Conservation (phyloP, 2,797 vertebrate genomes). For the Sebastes iracundus region DNA sequence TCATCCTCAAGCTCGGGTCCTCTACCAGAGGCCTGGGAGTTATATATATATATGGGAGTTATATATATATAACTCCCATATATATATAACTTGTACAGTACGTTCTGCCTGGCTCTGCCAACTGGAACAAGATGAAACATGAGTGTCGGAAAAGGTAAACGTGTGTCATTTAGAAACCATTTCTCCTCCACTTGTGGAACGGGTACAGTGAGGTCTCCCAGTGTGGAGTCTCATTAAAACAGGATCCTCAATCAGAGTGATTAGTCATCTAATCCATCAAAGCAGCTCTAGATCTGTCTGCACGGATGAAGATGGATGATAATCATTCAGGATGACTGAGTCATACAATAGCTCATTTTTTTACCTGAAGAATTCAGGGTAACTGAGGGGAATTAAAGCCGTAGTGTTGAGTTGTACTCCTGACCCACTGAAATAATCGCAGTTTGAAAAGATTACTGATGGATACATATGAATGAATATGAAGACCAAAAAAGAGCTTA, state of each 20-base stretch:
- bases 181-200: neutral
- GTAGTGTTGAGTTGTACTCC: neutral
- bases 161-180: neutral
- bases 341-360: neutral
- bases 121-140: neutral
- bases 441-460: neutral
- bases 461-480: neutral
- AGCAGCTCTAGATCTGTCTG: slow-evolving; percentile 2
- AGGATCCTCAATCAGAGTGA: slow-evolving; percentile 42
- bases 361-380: neutral
- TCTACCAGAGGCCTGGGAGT: too few species aligned
- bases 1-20: too few species aligned
- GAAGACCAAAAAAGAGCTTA: neutral
- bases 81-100: neutral
- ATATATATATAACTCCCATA: neutral
- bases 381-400: neutral
- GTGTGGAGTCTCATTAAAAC: slow-evolving; percentile 43
- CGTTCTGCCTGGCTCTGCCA: neutral
- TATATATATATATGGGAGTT: too few species aligned
- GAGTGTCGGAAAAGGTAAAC: neutral
- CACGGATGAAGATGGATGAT: slow-evolving; percentile 5
- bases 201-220: slow-evolving; percentile 1
- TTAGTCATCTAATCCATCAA: slow-evolving; percentile 52
- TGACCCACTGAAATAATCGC: neutral
- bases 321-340: neutral